A percentile compares a stretch with the other conserved stretches of the same genome.
Conservation (phyloP, 2,888 invertebrate genomes). For the Lasius platythorax region DNA sequence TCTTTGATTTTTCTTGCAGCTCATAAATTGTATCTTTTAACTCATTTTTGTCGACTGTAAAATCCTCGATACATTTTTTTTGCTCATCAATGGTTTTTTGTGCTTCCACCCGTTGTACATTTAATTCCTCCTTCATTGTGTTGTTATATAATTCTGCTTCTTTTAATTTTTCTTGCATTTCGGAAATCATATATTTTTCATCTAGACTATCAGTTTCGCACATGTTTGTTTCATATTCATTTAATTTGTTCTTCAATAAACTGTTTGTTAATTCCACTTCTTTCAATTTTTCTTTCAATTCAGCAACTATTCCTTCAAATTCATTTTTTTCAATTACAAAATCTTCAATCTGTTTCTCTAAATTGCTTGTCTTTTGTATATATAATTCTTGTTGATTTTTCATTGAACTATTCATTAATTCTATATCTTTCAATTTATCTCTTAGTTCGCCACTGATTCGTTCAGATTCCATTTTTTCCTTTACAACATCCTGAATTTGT, state of each 20-base stretch:
- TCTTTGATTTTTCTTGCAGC: background rate
- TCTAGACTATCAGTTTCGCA: conserved; percentile 13
- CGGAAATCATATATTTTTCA: conserved; percentile 46
- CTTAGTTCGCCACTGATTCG: background rate
- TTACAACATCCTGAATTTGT: conserved; percentile 12
- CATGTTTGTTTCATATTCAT: background rate
- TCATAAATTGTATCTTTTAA: conserved; percentile 25
- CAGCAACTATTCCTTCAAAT: conserved; percentile 18
- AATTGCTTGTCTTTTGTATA: conserved; percentile 14
- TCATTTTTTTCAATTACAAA: conserved; percentile 45
- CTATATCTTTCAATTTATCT: conserved; percentile 5
- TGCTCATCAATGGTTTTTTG: conserved; percentile 8
- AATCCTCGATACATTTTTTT: background rate
- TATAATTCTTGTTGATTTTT: background rate
- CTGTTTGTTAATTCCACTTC: conserved; percentile 21
- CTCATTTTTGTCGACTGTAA: conserved; percentile 10
- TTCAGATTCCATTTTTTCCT: conserved; percentile 40
- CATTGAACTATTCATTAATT: background rate
- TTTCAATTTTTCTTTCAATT: conserved; percentile 35
- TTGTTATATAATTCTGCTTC: background rate
- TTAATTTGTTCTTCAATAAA: conserved; percentile 11
- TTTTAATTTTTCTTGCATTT: conserved; percentile 18
- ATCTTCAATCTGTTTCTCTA: conserved; percentile 42
- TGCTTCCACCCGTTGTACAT: background rate
- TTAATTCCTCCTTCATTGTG: background rate